Base-by-base conservation (phyloP, 2,797 vertebrate species). In the Selene dorsalis region DNA sequence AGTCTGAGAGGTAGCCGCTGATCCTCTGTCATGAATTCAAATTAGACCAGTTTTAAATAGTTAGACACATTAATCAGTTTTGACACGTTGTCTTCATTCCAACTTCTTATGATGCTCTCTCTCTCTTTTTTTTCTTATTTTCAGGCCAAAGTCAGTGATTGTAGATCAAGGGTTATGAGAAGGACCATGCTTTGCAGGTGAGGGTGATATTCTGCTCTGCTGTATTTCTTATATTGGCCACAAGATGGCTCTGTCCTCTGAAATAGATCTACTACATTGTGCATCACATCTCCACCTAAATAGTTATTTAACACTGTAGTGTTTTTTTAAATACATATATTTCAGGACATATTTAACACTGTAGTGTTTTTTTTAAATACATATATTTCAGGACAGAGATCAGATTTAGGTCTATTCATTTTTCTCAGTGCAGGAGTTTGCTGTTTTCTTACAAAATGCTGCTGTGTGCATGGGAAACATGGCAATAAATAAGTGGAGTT, bases 81-180 rank as follows among this genome's bases (percentile, higher is more conserved):
- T 47, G 0, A 3, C 2, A 1, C 0, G 28, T 11, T 65, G 0
- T 64, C 0, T 3, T 22, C 41, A 8, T 8, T 50, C 0, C 48
- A 52, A 17, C 0, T 58, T 68, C 72, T 60, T n/a, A 20, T 12
- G 63, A 58, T 26, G 10, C 28, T 52, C 3, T 68, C 6, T 69
- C 41, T n/a, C n/a, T 64, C 22, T 56, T 26, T 79, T 26, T 70
- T 35, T 11, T 50, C 5, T 74, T 14, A 17, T 87, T 88, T 88
- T 50, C 75, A 95, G 94, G 88, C 93, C 92, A 7, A 93, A 91
- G 65, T 94, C 94, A 24, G 82, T 91, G 88, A 74, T 92, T 48
- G 90, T 86, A n/a, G 84, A 92, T 79, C 91, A 91, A 79, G 88
- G 87, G 56, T 86, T 88, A 73, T 91, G 77, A 91, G 55, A 72